A percentile compares a stretch with the other conserved stretches of the same genome.
phyloP scores from a whole-genome alignment of 2,888 invertebrate species.

The Nipponacmea schrenckii region DNA sequence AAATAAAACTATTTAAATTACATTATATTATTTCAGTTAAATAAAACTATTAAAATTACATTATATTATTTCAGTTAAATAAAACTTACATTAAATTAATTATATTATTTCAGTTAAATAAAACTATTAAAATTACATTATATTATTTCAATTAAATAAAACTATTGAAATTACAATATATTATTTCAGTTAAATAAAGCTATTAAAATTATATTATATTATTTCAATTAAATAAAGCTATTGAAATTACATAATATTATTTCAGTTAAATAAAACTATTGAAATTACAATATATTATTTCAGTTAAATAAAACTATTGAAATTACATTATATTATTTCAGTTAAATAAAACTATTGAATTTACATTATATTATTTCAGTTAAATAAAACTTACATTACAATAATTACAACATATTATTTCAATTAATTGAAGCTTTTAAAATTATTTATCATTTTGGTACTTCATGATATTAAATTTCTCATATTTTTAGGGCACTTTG shows the following conservation, averaged over 20 bases:
- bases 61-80: too few species aligned
- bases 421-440: too few species aligned
- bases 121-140: not conserved
- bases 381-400: slow-evolving; percentile 1
- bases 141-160: too few species aligned
- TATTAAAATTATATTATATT: not conserved
- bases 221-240: slow-evolving; percentile 5
- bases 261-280: slow-evolving; percentile 9
- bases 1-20: too few species aligned
- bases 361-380: not conserved
- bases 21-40: too few species aligned
- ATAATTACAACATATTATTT: not conserved
- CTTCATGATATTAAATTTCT: too few species aligned
- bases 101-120: slow-evolving; percentile 6
- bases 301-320: slow-evolving; percentile 4
- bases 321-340: not conserved
- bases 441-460: too few species aligned
- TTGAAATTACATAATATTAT: not conserved
- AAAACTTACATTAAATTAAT: too few species aligned
- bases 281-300: not conserved
- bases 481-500: slow-evolving; percentile 82
- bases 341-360: not conserved
- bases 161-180: not conserved
- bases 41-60: too few species aligned
- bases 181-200: slow-evolving; percentile 7